Evolutionary conservation across 2,888 invertebrate genomes (phyloP).

Genomic region (Aphidius colemani): DNA sequence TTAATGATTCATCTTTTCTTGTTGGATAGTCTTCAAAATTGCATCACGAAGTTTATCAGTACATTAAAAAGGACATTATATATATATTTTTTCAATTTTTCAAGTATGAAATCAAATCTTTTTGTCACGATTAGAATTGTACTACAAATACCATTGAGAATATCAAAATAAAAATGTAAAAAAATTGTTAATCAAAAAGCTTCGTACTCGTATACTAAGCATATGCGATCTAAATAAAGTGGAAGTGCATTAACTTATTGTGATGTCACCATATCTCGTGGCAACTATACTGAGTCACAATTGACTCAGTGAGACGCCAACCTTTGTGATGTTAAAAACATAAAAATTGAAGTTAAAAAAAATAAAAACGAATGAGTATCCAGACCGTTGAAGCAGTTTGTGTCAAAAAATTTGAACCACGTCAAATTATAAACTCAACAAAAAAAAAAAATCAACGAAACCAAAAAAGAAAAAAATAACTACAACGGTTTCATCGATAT

Average conservation of each 20-base stretch:
- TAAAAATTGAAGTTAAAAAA: constrained; percentile 52
- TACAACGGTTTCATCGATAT: constrained; percentile 1
- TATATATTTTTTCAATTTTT: no score
- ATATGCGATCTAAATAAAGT: constrained; percentile 44
- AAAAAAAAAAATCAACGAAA: constrained; percentile 9
- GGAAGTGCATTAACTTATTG: constrained; percentile 61
- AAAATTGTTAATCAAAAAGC: constrained; percentile 25
- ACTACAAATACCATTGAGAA: constrained; percentile 30
- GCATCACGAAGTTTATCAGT: no score
- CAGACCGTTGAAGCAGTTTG: no score
- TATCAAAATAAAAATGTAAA: constrained; percentile 31
- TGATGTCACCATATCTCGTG: constrained; percentile 83
- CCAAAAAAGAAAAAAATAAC: no score
- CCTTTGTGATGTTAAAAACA: constrained; percentile 60
- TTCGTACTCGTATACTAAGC: constrained; percentile 30
- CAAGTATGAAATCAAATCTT: background rate
- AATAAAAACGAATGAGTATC: no score
- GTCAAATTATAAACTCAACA: constrained; percentile 3
- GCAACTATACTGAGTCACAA: constrained; percentile 56
- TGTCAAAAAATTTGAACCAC: constrained; percentile 31
- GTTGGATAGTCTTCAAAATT: background rate
- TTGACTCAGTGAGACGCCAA: constrained; percentile 59
- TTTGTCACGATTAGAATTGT: constrained; percentile 26
- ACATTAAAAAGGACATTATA: no score
- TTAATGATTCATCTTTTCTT: constrained; percentile 19